Conservation (phyloP, 2,888 invertebrate species). For the Autographa gamma region DNA sequence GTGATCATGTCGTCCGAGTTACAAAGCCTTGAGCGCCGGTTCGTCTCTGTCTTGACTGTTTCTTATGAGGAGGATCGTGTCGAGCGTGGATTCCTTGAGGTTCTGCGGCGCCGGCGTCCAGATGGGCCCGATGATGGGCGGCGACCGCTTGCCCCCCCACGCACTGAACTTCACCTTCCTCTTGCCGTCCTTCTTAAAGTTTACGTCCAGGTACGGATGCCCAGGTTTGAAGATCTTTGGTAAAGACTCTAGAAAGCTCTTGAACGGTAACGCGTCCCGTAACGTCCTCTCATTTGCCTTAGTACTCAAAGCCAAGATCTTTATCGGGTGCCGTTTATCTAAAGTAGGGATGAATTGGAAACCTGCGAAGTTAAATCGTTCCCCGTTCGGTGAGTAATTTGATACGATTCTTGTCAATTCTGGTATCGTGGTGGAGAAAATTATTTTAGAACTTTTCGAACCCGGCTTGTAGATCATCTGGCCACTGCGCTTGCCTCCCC, state of each 20-base stretch:
- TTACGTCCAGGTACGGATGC: conserved; percentile 79
- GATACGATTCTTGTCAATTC: conserved; percentile 79
- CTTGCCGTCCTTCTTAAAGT: conserved; percentile 83
- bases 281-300: conserved; percentile 68
- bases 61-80: conserved; percentile 77
- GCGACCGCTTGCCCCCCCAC: conserved; percentile 85
- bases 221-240: conserved; percentile 79
- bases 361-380: conserved; percentile 70
- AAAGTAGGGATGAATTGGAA: conserved; percentile 74
- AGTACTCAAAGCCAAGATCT: conserved; percentile 75
- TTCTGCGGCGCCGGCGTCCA: conserved; percentile 79
- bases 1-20: conserved; percentile 57
- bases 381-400: conserved; percentile 71
- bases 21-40: conserved; percentile 58
- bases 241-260: conserved; percentile 71
- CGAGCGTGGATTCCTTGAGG: conserved; percentile 73
- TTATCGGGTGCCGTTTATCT: conserved; percentile 79
- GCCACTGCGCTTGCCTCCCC: conserved; percentile 85
- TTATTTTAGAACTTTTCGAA: conserved; percentile 74
- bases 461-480: conserved; percentile 81
- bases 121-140: conserved; percentile 85
- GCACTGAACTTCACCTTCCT: conserved; percentile 85
- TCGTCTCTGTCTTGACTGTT: conserved; percentile 66
- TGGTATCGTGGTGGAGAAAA: conserved; percentile 78
- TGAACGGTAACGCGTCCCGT: conserved; percentile 78